Conservation (phyloP, 2,888 invertebrate species). For the Ephialtes manifestator region DNA sequence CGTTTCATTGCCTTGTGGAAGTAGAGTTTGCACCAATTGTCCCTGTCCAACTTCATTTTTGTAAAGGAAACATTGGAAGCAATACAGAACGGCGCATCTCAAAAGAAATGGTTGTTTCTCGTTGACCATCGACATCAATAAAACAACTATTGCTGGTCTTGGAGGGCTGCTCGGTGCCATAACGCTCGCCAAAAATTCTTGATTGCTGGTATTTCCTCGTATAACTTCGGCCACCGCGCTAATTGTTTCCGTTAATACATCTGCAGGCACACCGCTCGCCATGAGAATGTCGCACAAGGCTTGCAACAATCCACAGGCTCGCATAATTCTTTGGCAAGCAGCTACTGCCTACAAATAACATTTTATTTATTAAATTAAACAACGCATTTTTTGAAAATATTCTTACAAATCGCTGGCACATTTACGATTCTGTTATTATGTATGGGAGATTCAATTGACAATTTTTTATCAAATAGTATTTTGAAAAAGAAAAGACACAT, state of each 20-base stretch:
- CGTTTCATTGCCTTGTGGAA: slow-evolving; percentile 94
- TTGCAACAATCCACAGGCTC: slow-evolving; percentile 93
- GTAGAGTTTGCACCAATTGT: slow-evolving; percentile 95
- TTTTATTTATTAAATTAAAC: background rate
- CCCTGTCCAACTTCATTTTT: slow-evolving; percentile 96
- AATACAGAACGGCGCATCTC: slow-evolving; percentile 98
- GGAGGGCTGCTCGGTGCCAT: slow-evolving; percentile 98
- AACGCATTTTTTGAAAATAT: background rate
- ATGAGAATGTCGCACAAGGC: slow-evolving; percentile 96
- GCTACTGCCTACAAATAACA: slow-evolving; percentile 76
- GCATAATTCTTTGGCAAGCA: slow-evolving; percentile 96
- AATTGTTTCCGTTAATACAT: slow-evolving; percentile 98
- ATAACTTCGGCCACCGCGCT: slow-evolving; percentile 98
- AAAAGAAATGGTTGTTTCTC: slow-evolving; percentile 97
- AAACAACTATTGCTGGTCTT: slow-evolving; percentile 96
- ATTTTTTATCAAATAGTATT: no score
- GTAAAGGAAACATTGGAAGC: slow-evolving; percentile 98
- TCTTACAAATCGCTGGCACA: background rate
- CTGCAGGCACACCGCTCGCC: slow-evolving; percentile 98
- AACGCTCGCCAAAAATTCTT: slow-evolving; percentile 95
- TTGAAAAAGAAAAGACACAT: no score
- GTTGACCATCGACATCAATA: slow-evolving; percentile 99
- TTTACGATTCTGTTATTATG: no score
- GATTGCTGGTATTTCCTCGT: slow-evolving; percentile 95
- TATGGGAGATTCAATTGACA: no score